These are phyloP conservation scores for Plutomurus gul DNA, from an alignment of 1,140 invertebrate genomes.

Conservation along the genomic window DNA sequence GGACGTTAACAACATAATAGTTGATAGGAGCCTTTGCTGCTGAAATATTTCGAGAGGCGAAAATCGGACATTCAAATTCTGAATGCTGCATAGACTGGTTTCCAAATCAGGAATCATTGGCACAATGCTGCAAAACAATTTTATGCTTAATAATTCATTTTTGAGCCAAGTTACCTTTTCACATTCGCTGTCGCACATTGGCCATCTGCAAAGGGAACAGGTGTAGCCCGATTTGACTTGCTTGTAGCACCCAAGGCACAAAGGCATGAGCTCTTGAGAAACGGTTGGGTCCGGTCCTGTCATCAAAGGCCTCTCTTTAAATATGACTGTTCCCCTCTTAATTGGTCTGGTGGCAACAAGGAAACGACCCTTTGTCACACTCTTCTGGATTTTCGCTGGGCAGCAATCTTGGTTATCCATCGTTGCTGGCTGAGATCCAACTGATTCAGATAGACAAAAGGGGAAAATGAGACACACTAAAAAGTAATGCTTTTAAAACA, in stretches of 20 bases:
- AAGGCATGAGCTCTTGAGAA: slow-evolving; percentile 36
- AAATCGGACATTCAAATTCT: slow-evolving; percentile 20
- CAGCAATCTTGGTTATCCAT: slow-evolving; percentile 22
- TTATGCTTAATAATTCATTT: too few relatives aligned
- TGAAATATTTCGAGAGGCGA: slow-evolving; percentile 1
- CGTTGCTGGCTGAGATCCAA: slow-evolving; percentile 57
- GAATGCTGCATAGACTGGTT: slow-evolving; percentile 3
- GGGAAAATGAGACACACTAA: too few relatives aligned
- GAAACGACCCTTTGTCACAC: slow-evolving; percentile 67
- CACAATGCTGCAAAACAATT: too few relatives aligned
- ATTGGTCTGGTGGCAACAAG: slow-evolving; percentile 74
- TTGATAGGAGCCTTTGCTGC: slow-evolving; percentile 13
- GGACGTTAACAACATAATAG: slow-evolving; percentile 66
- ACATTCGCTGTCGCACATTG: slow-evolving; percentile 55
- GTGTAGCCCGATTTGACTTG: slow-evolving; percentile 54
- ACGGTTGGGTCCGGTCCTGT: slow-evolving; percentile 54
- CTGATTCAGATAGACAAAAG: too few relatives aligned
- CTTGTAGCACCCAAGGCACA: slow-evolving; percentile 65
- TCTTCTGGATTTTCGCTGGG: slow-evolving; percentile 56
- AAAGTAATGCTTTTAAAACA: too few relatives aligned
- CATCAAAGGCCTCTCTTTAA: slow-evolving; percentile 70
- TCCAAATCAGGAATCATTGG: too few relatives aligned
- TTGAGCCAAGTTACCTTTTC: too few relatives aligned
- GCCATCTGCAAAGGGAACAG: slow-evolving; percentile 56
- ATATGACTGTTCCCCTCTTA: slow-evolving; percentile 73